Evolutionary conservation across 2,888 invertebrate genomes (phyloP).

Genomic region (Beris chalybata): DNA sequence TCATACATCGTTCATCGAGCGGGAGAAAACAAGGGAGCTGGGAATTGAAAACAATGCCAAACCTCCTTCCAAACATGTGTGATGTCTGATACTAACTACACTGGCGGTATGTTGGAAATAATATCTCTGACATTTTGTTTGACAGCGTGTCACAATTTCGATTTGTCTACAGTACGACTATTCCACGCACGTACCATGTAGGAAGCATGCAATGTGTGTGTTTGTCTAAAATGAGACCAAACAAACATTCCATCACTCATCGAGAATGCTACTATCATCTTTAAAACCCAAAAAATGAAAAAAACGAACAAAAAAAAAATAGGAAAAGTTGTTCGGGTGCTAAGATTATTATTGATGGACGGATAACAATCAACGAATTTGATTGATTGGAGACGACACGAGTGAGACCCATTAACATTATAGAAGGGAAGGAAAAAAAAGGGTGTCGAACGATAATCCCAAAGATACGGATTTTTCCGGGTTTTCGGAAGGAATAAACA

Average conservation of each 20-base stretch:
- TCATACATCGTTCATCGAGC: no score
- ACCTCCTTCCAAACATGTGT: no score
- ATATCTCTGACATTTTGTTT: constrained; percentile 7
- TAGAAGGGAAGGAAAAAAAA: neutral
- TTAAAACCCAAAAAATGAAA: constrained; percentile 4
- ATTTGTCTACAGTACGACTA: constrained; percentile 10
- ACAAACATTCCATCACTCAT: constrained; percentile 23
- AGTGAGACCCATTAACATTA: neutral
- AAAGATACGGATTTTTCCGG: neutral
- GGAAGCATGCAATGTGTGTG: constrained; percentile 3
- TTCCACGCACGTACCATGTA: neutral
- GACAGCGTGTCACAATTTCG: constrained; percentile 2
- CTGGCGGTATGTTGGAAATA: no score
- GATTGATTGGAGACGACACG: constrained; percentile 25
- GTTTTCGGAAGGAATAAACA: no score
- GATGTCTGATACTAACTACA: no score
- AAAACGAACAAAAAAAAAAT: neutral
- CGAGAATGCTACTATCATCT: constrained; percentile 12
- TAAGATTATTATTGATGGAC: constrained; percentile 17
- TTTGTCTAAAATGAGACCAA: constrained; percentile 8
- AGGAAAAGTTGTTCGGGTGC: constrained; percentile 9
- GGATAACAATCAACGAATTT: constrained; percentile 19
- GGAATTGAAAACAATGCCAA: no score
- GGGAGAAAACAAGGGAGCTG: no score
- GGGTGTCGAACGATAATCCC: constrained; percentile 6